A percentile compares a stretch with the other conserved stretches of the same genome.
Evolutionary conservation across 2,113 vertebrate genomes (phyloP).

Genomic region (Alouatta palliata): DNA sequence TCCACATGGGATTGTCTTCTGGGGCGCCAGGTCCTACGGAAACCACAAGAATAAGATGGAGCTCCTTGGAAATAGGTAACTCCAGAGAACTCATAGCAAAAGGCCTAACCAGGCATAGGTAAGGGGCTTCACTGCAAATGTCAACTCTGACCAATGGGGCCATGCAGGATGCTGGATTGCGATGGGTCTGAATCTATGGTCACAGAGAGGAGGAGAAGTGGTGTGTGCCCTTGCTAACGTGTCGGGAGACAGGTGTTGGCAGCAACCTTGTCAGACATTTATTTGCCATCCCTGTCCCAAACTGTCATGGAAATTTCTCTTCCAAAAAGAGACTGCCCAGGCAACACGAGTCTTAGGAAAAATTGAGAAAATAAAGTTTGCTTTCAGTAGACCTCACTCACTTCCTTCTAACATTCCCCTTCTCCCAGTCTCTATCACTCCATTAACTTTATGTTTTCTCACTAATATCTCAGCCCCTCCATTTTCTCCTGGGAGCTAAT

Average conservation of each 20-base stretch:
- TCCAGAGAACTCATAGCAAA: neutral
- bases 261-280: neutral
- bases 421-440: neutral
- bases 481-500: neutral
- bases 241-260: rapidly evolving
- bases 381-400: neutral
- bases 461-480: neutral
- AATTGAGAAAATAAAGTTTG: neutral
- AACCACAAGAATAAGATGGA: neutral
- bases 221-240: neutral
- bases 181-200: neutral
- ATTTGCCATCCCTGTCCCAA: neutral
- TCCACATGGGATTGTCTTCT: neutral
- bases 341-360: neutral
- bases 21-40: neutral
- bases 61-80: neutral
- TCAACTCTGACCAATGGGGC: neutral
- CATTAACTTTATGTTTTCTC: neutral
- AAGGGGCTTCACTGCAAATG: neutral
- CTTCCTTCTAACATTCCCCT: neutral
- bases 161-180: rapidly evolving
- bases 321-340: neutral
- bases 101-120: neutral
- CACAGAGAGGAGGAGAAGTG: neutral
- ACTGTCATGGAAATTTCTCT: neutral